Base-by-base conservation (phyloP, 2,888 invertebrate species). In the Flexamia atlantica region DNA sequence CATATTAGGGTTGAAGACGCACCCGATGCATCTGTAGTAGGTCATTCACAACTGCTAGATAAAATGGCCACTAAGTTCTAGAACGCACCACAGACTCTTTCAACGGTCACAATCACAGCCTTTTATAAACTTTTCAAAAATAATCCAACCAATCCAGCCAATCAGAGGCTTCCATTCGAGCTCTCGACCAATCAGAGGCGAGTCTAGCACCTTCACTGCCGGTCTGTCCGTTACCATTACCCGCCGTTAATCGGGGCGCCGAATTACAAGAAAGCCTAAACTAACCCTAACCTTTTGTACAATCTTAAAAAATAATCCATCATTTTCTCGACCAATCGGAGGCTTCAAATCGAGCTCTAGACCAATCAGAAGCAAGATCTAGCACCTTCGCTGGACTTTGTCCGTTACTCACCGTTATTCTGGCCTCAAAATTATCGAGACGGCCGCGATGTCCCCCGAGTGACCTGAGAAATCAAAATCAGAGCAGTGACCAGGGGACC, bases 401-500 rank as follows among this genome's bases (percentile, higher is more conserved):
- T 70, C 70, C 70, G 70, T 70, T 70, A 36, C 40, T 9, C 10
- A 23, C 40, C 32, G 70, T 40, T 70, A 30, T 40, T 28, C 64
- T n/a, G 28, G 57, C 20, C 23, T 12, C 2, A 23, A 23, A n/a
- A 53, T 14, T 50, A 14, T 53, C 53, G 7, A 53, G 53, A 50
- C n/a, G n/a, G 36, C 36, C 36, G 5, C 36, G 36, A 36, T 7
- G n/a, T n/a, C n/a, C 23, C 70, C 36, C 70, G 40, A 23, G 14
- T 40, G 70, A 30, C 53, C 53, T 25, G 76, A 76, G 76, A 76
- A 74, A 76, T 36, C 72, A 4, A 50, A 76, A 50, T 50, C n/a
- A n/a, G 42, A 46, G 76, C 76, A 76, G 28, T 76, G 76, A 46
- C 76, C 76, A 74, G 60, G 23, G 60, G 20, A 20, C 60, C n/a